Base-by-base conservation (phyloP, 2,888 invertebrate genomes). In the Drosophila cognata region DNA sequence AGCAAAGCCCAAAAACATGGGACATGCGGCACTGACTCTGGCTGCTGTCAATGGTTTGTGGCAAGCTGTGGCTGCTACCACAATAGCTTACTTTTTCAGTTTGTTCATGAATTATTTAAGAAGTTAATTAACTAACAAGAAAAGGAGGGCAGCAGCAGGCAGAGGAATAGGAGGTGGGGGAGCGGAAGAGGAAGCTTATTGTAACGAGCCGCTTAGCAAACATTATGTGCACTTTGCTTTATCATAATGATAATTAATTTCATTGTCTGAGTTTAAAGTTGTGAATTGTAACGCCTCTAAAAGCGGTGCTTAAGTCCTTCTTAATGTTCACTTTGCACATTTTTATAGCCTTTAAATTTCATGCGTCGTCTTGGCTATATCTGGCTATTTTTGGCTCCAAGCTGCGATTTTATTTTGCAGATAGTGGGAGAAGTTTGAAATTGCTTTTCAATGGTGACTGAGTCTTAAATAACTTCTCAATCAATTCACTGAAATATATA, bases 101-200 rank as follows among this genome's bases (percentile, higher is more conserved):
- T 76, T 51, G 74, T 59, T 74, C 70, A 82, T 79, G 77, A 81
- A 79, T 82, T 82, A 79, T 82, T 81, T 72, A 81, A 60, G 70
- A 66, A 79, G 71, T 77, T 81, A 81, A 81, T 81, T 81, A 81
- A 74, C 71, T 71, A 65, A 71, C 69, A 67, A 57, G 74, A 25
- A 21, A 25, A 38, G 8, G 13, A 1, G 16, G 8, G 21, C 43
- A 43, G 7, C 13, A 21, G 13, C 21, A 13, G 21, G n/a, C 8
- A 6, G 46, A 13, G 18, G 33, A 3, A 21, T 18, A 11, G 21
- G 28, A 29, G 5, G 18, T 1, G 18, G 2, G 25, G 50, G 18
- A 4, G 50, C 8, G 10, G 18, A 6, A 5, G 50, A 5, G 50
- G 18, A 7, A 38, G 63, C 63, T 53, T 59, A 51, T 46, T 62